Evolutionary conservation across 2,113 vertebrate genomes (phyloP).

Genomic region (Cyanoramphus novaezelandiae): DNA sequence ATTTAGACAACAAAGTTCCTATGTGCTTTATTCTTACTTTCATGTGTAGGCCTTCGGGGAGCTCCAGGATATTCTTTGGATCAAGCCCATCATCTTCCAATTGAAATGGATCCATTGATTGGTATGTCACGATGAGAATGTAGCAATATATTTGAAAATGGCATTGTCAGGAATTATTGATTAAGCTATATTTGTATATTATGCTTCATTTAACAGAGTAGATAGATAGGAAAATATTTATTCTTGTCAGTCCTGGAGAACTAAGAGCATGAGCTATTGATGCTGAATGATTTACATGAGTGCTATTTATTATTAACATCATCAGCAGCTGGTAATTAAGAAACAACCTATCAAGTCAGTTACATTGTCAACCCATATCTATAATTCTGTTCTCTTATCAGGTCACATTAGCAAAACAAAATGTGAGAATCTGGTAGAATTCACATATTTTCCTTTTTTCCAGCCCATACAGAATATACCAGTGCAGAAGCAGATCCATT

Average conservation of each 20-base stretch:
- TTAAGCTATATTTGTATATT: neutral
- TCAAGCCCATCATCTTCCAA: constrained; percentile 96
- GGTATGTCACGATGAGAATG: constrained; percentile 78
- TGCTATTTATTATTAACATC: constrained; percentile 41
- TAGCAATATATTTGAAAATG: neutral
- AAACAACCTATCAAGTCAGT: constrained; percentile 28
- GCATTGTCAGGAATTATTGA: neutral
- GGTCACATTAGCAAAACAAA: constrained; percentile 33
- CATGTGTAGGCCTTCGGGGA: constrained; percentile 87
- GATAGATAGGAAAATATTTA: constrained; percentile 6
- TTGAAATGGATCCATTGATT: constrained; percentile 97
- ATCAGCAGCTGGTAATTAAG: constrained; percentile 12
- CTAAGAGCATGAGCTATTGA: neutral
- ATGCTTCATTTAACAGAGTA: constrained; percentile 20
- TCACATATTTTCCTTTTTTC: neutral
- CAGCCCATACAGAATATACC: neutral
- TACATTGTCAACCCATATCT: neutral
- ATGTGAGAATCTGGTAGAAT: neutral
- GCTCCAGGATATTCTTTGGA: constrained; percentile 97
- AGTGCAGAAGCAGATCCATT: neutral
- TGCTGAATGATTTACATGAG: neutral
- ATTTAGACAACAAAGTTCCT: neutral
- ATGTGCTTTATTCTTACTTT: constrained; percentile 8
- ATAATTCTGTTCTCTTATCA: neutral
- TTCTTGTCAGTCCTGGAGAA: constrained; percentile 6